Evolutionary conservation across 2,797 vertebrate genomes (phyloP).

Genomic region (Acropternis orthonyx): DNA sequence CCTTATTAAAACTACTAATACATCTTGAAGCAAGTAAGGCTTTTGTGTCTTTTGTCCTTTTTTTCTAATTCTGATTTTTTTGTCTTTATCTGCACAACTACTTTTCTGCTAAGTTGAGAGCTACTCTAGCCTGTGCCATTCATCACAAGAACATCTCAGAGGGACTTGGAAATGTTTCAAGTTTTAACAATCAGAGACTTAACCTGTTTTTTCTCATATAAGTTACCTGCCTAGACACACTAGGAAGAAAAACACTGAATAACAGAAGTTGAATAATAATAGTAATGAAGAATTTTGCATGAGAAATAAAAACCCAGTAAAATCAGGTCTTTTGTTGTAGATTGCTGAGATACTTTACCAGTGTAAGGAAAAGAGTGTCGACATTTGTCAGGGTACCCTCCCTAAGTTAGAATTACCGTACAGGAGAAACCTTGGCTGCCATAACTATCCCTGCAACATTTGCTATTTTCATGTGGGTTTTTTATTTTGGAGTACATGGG

Average conservation of each 20-base stretch:
- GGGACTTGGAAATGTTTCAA: constrained; percentile 47
- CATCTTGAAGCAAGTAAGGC: background rate
- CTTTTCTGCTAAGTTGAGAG: constrained; percentile 11
- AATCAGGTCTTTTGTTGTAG: constrained; percentile 41
- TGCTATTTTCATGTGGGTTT: background rate
- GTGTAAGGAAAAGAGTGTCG: background rate
- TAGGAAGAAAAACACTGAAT: constrained; percentile 41
- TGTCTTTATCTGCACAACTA: constrained; percentile 15
- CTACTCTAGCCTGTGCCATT: constrained; percentile 27
- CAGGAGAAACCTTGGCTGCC: background rate
- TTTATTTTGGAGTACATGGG: background rate
- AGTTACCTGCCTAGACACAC: constrained; percentile 27
- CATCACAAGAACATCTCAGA: constrained; percentile 25
- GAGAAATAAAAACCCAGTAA: constrained; percentile 39
- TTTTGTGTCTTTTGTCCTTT: constrained; percentile 13
- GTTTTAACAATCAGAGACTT: constrained; percentile 39
- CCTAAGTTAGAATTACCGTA: constrained; percentile 6
- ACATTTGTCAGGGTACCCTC: constrained; percentile 46
- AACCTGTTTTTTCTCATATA: constrained; percentile 23
- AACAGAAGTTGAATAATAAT: constrained; percentile 40
- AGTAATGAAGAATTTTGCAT: constrained; percentile 39
- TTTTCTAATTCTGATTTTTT: constrained; percentile 30
- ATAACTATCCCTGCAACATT: background rate
- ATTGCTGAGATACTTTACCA: constrained; percentile 30
- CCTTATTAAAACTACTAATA: background rate